Evolutionary conservation across 2,113 vertebrate genomes (phyloP).

Genomic region (Neodontobutis hainanensis): DNA sequence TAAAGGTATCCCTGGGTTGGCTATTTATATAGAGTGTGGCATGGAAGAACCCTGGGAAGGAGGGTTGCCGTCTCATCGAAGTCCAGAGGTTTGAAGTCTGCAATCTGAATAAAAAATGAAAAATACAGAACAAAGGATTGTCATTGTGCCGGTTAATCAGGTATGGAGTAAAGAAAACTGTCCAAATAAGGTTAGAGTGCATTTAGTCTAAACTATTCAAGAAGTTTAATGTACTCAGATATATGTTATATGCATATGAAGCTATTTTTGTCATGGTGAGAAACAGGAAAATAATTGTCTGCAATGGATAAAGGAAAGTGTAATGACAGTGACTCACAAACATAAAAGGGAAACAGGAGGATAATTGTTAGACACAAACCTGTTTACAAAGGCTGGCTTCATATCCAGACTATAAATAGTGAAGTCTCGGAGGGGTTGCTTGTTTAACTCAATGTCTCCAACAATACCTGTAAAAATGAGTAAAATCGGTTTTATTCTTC

Average conservation of each 20-base stretch:
- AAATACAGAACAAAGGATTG: neutral
- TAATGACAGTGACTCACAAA: constrained; percentile 47
- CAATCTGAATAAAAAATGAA: constrained; percentile 68
- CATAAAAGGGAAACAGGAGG: constrained; percentile 12
- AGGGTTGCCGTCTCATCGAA: constrained; percentile 66
- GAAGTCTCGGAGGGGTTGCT: constrained; percentile 58
- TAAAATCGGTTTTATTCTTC: constrained; percentile 28
- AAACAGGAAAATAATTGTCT: constrained; percentile 37
- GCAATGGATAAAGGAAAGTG: constrained; percentile 20
- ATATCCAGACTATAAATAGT: constrained; percentile 68
- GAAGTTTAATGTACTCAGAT: neutral
- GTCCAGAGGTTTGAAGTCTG: constrained; percentile 71
- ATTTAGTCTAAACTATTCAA: no score
- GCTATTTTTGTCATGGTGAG: constrained; percentile 15
- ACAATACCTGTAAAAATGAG: constrained; percentile 65
- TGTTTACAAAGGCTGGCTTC: constrained; percentile 71
- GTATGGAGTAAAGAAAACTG: no score
- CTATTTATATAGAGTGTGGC: constrained; percentile 74
- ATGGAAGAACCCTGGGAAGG: constrained; percentile 83
- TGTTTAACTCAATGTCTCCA: constrained; percentile 69
- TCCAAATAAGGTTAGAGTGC: no score
- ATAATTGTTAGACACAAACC: constrained; percentile 60
- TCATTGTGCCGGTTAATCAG: no score
- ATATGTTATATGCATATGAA: constrained; percentile 11
- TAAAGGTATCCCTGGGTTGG: constrained; percentile 84